Evolutionary conservation across 2,113 vertebrate species (phyloP).

Genomic region (Nothobranchius furzeri): DNA sequence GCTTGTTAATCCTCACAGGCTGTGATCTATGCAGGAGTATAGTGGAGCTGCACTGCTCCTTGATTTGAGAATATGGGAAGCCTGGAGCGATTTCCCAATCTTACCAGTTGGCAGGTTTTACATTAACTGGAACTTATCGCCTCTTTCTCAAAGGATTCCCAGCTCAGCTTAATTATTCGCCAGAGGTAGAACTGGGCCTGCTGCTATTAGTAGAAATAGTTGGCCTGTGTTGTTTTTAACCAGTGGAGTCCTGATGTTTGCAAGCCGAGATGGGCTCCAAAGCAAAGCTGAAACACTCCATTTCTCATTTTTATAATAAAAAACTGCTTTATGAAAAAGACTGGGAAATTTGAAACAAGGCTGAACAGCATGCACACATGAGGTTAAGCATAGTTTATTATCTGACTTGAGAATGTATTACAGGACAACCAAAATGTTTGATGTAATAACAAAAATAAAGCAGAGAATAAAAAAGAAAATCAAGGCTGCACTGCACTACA

Average conservation of each 20-base stretch:
- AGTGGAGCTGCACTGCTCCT: constrained; percentile 43
- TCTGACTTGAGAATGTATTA: neutral
- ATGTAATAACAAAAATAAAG: neutral
- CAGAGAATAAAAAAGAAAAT: neutral
- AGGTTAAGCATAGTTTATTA: neutral
- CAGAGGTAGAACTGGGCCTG: constrained; percentile 60
- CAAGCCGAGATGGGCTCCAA: constrained; percentile 13
- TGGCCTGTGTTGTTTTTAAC: constrained; percentile 56
- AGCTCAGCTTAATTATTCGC: constrained; percentile 47
- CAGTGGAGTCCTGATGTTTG: constrained; percentile 38
- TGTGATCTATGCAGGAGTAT: constrained; percentile 67
- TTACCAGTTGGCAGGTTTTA: constrained; percentile 50
- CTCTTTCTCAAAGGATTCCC: constrained; percentile 50
- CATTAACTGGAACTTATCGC: constrained; percentile 51
- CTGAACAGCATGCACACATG: constrained; percentile 7
- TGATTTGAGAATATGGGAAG: constrained; percentile 39
- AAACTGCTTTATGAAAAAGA: constrained; percentile 33
- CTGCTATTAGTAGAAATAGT: constrained; percentile 66
- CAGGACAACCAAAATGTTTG: neutral
- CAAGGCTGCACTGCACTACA: constrained; percentile 2
- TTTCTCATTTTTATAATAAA: constrained; percentile 8
- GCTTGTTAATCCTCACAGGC: constrained; percentile 74
- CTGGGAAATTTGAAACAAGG: neutral
- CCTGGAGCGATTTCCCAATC: constrained; percentile 42
- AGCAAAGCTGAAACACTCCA: neutral